phyloP scores from a whole-genome alignment of 2,113 vertebrate species.

The Ptilonorhynchus violaceus region DNA sequence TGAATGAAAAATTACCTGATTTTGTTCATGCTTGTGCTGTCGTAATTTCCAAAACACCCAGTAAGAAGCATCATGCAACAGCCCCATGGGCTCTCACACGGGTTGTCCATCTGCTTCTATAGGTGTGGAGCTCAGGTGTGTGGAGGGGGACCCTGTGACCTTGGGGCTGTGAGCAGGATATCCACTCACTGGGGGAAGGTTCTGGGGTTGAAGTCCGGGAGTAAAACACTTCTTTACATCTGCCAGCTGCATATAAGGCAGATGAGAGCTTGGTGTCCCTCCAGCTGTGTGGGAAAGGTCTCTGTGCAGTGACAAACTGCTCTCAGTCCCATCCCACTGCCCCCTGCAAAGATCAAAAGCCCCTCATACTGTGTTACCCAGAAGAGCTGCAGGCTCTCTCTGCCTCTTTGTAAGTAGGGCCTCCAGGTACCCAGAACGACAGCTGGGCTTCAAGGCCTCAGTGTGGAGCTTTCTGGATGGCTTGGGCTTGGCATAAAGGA shows the following conservation, averaged over 20 bases:
- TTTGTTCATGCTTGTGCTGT: not conserved
- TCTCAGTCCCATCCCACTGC: rapidly evolving
- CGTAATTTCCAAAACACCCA: not conserved
- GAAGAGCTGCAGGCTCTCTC: not conserved
- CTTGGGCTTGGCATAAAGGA: not conserved
- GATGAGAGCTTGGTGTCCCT: not conserved
- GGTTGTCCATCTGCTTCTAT: not conserved
- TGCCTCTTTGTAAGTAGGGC: not conserved
- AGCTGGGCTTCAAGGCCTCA: not conserved
- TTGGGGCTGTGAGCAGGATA: not conserved
- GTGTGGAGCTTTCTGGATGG: not conserved
- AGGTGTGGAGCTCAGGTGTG: not conserved
- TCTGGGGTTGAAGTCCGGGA: not conserved
- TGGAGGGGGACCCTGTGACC: not conserved
- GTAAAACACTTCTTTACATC: not conserved
- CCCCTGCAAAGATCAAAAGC: not conserved
- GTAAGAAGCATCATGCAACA: rapidly evolving
- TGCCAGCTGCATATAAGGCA: not conserved
- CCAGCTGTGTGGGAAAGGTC: not conserved
- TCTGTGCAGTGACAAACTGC: not conserved
- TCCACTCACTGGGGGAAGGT: not conserved
- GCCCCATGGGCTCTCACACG: not conserved
- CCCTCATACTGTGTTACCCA: rapidly evolving
- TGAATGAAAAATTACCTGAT: not conserved
- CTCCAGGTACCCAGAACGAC: not conserved